A percentile compares a stretch with the other conserved stretches of the same genome.
Evolutionary conservation across 1,140 invertebrate species (phyloP).

Genomic region (Drosophila repletoides): DNA sequence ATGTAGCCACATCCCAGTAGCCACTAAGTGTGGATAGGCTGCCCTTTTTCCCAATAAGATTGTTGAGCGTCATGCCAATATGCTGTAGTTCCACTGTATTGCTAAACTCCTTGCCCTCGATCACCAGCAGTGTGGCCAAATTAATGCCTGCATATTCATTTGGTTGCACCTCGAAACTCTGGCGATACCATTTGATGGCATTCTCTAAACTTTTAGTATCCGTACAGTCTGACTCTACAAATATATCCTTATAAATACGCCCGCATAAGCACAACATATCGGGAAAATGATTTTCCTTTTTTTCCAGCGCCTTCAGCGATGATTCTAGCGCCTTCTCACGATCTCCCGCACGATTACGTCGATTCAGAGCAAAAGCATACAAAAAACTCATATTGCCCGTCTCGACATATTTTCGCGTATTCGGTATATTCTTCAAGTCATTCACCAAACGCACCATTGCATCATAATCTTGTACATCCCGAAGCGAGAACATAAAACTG

Average conservation of each 20-base stretch:
- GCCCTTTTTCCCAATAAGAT: constrained; percentile 98
- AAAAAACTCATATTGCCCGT: constrained; percentile 95
- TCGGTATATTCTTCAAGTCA: constrained; percentile 96
- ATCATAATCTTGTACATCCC: constrained; percentile 98
- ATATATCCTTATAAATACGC: constrained; percentile 99
- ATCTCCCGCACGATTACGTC: constrained; percentile 96
- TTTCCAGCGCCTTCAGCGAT: constrained; percentile 94
- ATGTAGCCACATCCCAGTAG: constrained; percentile 99
- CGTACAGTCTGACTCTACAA: constrained; percentile 96
- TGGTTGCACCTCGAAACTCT: constrained; percentile 98
- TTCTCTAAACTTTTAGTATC: constrained; percentile 94
- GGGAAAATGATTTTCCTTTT: constrained; percentile 96
- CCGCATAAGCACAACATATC: constrained; percentile 99
- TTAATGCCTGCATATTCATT: constrained; percentile 99
- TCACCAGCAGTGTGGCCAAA: constrained; percentile 98
- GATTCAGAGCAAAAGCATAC: constrained; percentile 98
- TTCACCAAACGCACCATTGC: constrained; percentile 98
- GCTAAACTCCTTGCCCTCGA: constrained; percentile 97
- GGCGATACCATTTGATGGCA: constrained; percentile 99
- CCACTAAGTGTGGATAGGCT: constrained; percentile 95
- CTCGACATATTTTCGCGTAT: constrained; percentile 93
- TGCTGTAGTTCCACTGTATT: constrained; percentile 93
- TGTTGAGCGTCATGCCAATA: constrained; percentile 96
- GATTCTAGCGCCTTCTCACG: constrained; percentile 96
- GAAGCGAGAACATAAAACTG: constrained; percentile 95